Percentiles rank a stretch among this genome's conserved stretches.
These are phyloP conservation scores for Epistrophe eligans DNA, from an alignment of 2,888 invertebrate genomes.

Conservation along the genomic window DNA sequence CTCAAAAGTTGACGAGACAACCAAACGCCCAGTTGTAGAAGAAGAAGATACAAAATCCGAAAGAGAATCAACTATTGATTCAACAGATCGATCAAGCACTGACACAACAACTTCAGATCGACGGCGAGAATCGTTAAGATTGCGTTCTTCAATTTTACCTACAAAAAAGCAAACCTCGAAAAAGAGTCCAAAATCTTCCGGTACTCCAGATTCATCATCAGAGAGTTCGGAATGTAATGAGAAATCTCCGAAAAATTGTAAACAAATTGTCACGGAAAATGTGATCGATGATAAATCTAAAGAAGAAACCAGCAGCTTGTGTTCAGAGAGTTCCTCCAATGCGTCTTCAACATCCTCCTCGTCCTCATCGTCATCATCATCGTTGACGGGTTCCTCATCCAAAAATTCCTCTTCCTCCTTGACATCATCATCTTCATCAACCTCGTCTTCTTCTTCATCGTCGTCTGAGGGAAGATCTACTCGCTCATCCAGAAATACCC, in stretches of 20 bases:
- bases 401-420: constrained; percentile 11
- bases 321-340: constrained; percentile 53
- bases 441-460: constrained; percentile 4
- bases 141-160: background rate
- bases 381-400: background rate
- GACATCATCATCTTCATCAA: constrained; percentile 1
- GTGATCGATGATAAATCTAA: constrained; percentile 19
- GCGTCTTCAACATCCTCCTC: constrained; percentile 35
- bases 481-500: constrained; percentile 45
- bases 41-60: background rate
- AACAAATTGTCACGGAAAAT: background rate
- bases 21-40: background rate
- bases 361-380: background rate
- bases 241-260: constrained; percentile 3
- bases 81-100: constrained; percentile 13
- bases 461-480: constrained; percentile 36
- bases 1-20: background rate
- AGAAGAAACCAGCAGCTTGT: constrained; percentile 57
- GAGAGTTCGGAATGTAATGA: constrained; percentile 42
- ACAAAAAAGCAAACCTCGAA: constrained; percentile 10
- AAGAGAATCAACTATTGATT: constrained; percentile 6
- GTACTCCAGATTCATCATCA: constrained; percentile 43
- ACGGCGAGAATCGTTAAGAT: constrained; percentile 39
- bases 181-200: constrained; percentile 20
- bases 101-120: constrained; percentile 37